Percentiles rank a stretch among this genome's conserved stretches.
phyloP scores from a whole-genome alignment of 2,113 vertebrate species.

The Gymnarchus niloticus region DNA sequence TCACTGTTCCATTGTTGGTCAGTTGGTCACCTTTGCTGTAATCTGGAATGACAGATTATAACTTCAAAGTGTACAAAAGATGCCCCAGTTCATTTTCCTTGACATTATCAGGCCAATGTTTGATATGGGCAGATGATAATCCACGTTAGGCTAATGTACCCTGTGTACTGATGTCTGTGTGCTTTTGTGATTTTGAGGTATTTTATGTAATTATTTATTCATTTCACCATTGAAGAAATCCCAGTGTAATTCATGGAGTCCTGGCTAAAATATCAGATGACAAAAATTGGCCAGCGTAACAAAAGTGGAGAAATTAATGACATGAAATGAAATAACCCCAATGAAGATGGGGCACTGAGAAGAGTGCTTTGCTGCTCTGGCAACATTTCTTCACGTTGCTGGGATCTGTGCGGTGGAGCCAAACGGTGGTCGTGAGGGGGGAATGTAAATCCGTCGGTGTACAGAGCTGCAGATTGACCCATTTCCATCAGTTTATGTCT shows the following conservation, averaged over 20 bases:
- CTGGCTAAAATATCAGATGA: neutral
- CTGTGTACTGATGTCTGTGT: neutral
- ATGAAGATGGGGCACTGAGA: neutral
- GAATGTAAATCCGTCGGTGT: neutral
- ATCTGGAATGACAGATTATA: no score
- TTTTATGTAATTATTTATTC: neutral
- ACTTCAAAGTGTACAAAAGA: neutral
- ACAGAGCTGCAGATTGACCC: neutral
- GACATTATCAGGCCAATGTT: neutral
- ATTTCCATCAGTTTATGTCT: neutral
- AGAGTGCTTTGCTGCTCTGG: neutral
- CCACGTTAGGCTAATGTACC: neutral
- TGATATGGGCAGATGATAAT: neutral
- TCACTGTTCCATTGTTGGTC: no score
- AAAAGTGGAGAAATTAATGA: neutral
- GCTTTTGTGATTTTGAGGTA: neutral
- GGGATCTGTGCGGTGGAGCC: neutral
- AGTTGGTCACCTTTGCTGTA: no score
- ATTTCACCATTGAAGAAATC: neutral
- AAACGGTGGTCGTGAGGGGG: neutral
- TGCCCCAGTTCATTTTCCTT: neutral
- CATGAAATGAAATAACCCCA: neutral
- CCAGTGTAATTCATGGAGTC: neutral
- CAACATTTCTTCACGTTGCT: neutral
- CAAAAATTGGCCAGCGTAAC: neutral